Evolutionary conservation across 2,113 vertebrate species (phyloP), one percentile per base, ranked within the genome.

Genomic region (Puntigrus tetrazona): DNA sequence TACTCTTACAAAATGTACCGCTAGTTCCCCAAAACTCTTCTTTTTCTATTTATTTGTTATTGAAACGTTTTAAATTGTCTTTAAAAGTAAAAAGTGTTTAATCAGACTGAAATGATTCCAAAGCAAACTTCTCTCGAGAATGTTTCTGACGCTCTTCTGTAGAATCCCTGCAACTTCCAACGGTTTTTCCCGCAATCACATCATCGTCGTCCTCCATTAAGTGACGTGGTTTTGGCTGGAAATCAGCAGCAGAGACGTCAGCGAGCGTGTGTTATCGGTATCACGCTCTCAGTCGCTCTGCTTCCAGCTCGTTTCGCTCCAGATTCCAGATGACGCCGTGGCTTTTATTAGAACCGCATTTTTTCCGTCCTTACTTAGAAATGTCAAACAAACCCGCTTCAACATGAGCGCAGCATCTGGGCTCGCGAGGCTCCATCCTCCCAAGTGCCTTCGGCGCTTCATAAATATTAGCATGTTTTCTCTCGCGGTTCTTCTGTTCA

Each of bases 371-470:
- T 9, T 63, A 11, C 16, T 84, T 52, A 18, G 1, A 34, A 29
- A 76, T 34, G 83, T 78, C 83, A 84, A 38, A 78, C 74, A 84
- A 50, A 38, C 31, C 13, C 34, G 16, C n/a, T 16, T 36, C 31
- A 73, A 41, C 25, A 34, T 13, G 16, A 45, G 29, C 4, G 4
- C 67, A 82, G 29, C 67, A 72, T 72, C 69, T 72, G 38, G 34
- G 1, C 4, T 11, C 0, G 20, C 65, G 11, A 16, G 25, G 57
- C 61, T 65, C 34, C 29, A 65, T 65, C 29, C 14, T 65, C 14
- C 16, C 65, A 36, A 36, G 16, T 18, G 16, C 16, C 65, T 69
- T 69, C 18, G 14, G 7, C 18, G 20, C 34, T 69, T 65, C 27
- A 38, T 38, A 69, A 36, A 69, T 22, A 38, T 69, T 11, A 22